Conservation (phyloP, 2,797 vertebrate genomes). For the Enteromius treurensis region DNA sequence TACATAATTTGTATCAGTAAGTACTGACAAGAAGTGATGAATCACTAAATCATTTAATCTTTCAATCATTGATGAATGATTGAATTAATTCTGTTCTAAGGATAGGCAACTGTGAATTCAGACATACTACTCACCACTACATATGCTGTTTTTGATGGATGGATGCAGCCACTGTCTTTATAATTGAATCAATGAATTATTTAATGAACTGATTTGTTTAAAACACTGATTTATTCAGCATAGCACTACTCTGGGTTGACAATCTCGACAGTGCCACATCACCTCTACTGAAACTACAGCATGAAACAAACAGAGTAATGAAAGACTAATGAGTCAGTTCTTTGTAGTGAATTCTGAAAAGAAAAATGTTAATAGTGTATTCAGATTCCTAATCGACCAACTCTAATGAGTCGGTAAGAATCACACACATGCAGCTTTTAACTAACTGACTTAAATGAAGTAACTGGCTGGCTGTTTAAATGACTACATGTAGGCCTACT, state of each 20-base stretch:
- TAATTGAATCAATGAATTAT: neutral
- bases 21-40: neutral
- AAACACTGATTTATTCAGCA: neutral
- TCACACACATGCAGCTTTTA: neutral
- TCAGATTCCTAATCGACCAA: neutral
- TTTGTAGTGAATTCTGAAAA: no score
- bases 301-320: neutral
- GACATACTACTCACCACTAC: no score
- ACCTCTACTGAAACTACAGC: neutral
- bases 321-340: no score
- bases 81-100: neutral
- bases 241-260: neutral
- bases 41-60: neutral
- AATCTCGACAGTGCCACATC: neutral
- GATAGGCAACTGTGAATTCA: neutral
- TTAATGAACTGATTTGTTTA: neutral
- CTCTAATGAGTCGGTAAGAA: neutral
- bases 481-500: neutral
- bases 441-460: neutral
- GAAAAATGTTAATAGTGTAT: no score
- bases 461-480: neutral
- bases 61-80: neutral
- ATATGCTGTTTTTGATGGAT: neutral
- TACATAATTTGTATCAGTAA: neutral
- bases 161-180: neutral